Evolutionary conservation across 2,113 vertebrate species (phyloP), one percentile per base, ranked within the genome.

Genomic region (Furnarius figulus): DNA sequence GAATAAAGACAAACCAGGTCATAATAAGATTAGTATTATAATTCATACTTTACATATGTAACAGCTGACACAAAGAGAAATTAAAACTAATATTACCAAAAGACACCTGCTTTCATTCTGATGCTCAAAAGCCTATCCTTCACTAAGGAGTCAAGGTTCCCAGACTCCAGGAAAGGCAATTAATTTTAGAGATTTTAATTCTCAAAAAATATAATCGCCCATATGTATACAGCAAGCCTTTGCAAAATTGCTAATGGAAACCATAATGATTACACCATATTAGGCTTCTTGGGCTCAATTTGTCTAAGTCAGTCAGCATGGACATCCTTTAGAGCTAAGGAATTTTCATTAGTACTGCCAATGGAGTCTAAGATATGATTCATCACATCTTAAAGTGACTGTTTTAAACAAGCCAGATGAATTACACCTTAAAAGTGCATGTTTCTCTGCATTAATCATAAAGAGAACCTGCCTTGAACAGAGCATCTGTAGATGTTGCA

Each of bases 281-380:
- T 92, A 95, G 44, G 24, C 24, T 89, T 74, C 56, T 47, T 84
- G 65, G 44, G 21, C 19, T 92, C 47, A 84, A 75, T 90, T 95
- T 95, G 50, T 93, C 79, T 92, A 62, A 80, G 76, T 77, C 92
- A 74, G 35, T 93, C 76, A 95, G 35, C n/a, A 16, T 6, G 52
- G 61, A 59, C 79, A 74, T 90, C 61, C 49, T 84, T 92, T 28
- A 86, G 46, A 93, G 37, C 73, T 63, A 83, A 90, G 39, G 55
- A 77, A 63, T 90, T 95, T 95, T 92, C 80, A 92, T 95, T 89
- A 89, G 22, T 47, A 28, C 68, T 90, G 83, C 30, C 84, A 83
- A n/a, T 63, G 42, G 37, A 61, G 65, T 67, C 73, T 71, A 59
- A 92, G 56, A 39, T 84, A 77, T 59, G 65, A 93, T 94, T 87